Base-by-base conservation (phyloP, 2,888 invertebrate genomes). In the Abscondita cerata region DNA sequence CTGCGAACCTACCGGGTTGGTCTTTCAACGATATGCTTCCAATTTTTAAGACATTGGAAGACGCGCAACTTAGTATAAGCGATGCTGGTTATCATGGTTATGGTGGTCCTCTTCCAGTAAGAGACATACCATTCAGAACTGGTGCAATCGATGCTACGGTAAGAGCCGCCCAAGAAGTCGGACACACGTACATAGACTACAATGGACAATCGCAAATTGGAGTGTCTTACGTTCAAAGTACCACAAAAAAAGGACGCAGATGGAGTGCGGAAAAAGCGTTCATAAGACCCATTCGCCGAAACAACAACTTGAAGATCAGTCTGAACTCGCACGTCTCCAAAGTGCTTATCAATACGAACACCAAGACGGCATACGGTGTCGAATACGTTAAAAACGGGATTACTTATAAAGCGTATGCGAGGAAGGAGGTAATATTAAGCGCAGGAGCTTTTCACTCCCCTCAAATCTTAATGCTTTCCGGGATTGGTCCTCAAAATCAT, bases 401-500 rank as follows among this genome's bases (percentile, higher is more conserved):
- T 18, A 74, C 68, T 8, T 70, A 73, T 31, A 67, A 52, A 8
- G 86, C 87, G 0, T 80, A 76, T 46, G 92, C 90, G 0, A 84
- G 84, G 1, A 92, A 89, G 75, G 95, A 95, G 81, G 89, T 97
- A 0, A 91, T 96, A 54, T 73, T 96, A 12, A 89, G 92, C 11
- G 93, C 93, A 1, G 96, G 96, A 0, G 86, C 95, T 1, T 89
- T 97, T 66, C 93, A 92, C 72, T 91, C 94, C 0, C 95, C 96
- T 0, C 96, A 97, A 78, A 77, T 97, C 1, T 83, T 97, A 8
- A 93, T 96, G 92, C 78, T 97, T 3, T 94, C 94, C 4, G 95
- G 95, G 1, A 78, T 90, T 9, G 90, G 90, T 0, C 89, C 90
- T 1, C 82, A 78, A 69, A 77, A 84, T 1, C 87, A 89, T 67